These are phyloP conservation scores for Zootoca vivipara DNA, from an alignment of 2,113 vertebrate genomes.

Conservation along the genomic window DNA sequence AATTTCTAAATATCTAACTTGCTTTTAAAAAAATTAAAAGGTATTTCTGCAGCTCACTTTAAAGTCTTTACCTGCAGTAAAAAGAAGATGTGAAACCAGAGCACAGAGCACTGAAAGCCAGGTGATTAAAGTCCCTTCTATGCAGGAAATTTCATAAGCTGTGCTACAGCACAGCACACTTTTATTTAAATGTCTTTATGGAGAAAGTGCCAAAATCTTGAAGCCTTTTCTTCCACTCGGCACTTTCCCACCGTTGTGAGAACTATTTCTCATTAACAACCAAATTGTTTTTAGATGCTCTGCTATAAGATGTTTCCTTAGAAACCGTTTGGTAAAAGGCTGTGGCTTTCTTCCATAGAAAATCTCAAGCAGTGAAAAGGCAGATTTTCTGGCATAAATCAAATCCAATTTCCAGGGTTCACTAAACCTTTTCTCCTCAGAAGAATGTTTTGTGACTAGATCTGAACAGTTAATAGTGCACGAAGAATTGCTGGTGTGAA, in stretches of 20 bases:
- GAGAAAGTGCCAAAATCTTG: slow-evolving; percentile 70
- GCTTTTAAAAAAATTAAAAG: slow-evolving; percentile 18
- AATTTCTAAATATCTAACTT: slow-evolving; percentile 39
- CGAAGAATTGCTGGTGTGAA: slow-evolving; percentile 81
- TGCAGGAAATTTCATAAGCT: slow-evolving; percentile 76
- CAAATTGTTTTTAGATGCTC: slow-evolving; percentile 90
- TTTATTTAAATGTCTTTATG: slow-evolving; percentile 72
- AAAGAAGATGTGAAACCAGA: slow-evolving; percentile 37
- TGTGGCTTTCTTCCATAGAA: slow-evolving; percentile 82
- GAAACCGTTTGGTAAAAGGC: slow-evolving; percentile 85
- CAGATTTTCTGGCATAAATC: slow-evolving; percentile 87
- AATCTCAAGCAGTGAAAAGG: slow-evolving; percentile 85
- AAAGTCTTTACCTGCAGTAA: slow-evolving; percentile 24
- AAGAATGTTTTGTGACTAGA: slow-evolving; percentile 84
- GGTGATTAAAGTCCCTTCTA: slow-evolving; percentile 47
- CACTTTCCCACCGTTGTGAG: slow-evolving; percentile 87
- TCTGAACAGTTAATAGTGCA: slow-evolving; percentile 81
- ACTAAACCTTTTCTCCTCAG: slow-evolving; percentile 85
- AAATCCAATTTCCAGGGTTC: slow-evolving; percentile 90
- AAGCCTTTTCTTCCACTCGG: slow-evolving; percentile 77
- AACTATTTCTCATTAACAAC: slow-evolving; percentile 90
- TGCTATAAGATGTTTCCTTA: slow-evolving; percentile 85
- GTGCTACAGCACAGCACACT: slow-evolving; percentile 60
- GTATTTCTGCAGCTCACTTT: slow-evolving; percentile 20
- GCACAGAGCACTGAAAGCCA: slow-evolving; percentile 32